phyloP scores from a whole-genome alignment of 2,888 invertebrate genomes.

The Lasiommata megera region DNA sequence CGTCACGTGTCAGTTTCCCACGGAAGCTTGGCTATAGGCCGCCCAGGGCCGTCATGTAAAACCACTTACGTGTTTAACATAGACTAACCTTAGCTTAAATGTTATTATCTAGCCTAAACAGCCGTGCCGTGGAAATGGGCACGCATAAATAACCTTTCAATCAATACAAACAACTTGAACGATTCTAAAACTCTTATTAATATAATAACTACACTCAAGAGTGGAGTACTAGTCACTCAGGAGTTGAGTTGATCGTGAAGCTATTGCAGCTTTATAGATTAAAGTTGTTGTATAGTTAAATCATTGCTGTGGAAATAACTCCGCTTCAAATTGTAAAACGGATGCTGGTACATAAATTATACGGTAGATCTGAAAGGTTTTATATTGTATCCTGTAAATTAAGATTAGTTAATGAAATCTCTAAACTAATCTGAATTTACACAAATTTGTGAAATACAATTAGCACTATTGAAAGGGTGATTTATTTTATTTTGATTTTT shows the following conservation, averaged over 20 bases:
- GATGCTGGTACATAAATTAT: too few species aligned
- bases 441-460: too few species aligned
- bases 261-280: background rate
- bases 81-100: constrained; percentile 74
- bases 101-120: constrained; percentile 78
- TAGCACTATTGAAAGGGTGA: too few species aligned
- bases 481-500: too few species aligned
- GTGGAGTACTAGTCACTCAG: constrained; percentile 3
- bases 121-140: constrained; percentile 70
- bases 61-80: constrained; percentile 79
- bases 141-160: constrained; percentile 68
- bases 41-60: constrained; percentile 77
- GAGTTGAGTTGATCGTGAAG: constrained; percentile 2
- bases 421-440: too few species aligned
- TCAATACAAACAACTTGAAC: constrained; percentile 24
- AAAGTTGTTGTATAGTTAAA: too few species aligned
- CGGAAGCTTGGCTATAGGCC: constrained; percentile 71
- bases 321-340: too few species aligned
- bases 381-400: too few species aligned
- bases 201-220: constrained; percentile 15
- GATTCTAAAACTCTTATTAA: constrained; percentile 13
- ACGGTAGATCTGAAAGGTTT: too few species aligned
- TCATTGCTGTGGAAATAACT: too few species aligned
- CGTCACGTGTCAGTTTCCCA: constrained; percentile 77
- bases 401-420: too few species aligned